Conservation (phyloP, 1,140 invertebrate genomes). For the Drosophila melanica region DNA sequence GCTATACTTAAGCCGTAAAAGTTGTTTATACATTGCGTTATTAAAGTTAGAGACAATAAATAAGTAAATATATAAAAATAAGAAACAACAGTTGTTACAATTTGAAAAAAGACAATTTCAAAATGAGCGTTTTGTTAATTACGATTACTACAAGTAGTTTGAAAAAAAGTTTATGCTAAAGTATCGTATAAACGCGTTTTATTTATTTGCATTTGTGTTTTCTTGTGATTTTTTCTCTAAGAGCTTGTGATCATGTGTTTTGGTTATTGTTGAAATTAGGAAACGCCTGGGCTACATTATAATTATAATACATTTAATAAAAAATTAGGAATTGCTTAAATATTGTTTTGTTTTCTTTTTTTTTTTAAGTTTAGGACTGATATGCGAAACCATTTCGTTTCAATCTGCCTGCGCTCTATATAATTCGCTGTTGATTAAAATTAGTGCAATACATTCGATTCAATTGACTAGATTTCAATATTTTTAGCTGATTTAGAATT, state of each 20-base stretch:
- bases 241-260: conserved; percentile 57
- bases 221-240: conserved; percentile 37
- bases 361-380: conserved; percentile 43
- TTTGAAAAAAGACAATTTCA: conserved; percentile 62
- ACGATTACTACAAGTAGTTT: conserved; percentile 55
- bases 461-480: conserved; percentile 82
- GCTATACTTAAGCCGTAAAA: conserved; percentile 68
- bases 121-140: conserved; percentile 57
- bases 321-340: conserved; percentile 65
- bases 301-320: conserved; percentile 76
- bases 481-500: conserved; percentile 68
- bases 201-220: not conserved
- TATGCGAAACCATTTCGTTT: conserved; percentile 69
- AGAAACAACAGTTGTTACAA: conserved; percentile 76
- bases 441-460: conserved; percentile 80
- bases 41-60: conserved; percentile 80
- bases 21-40: conserved; percentile 72
- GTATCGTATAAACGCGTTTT: conserved; percentile 50
- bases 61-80: conserved; percentile 77
- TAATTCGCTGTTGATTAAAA: conserved; percentile 47
- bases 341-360: conserved; percentile 33
- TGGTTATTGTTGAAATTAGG: conserved; percentile 42
- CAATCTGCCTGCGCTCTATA: conserved; percentile 37
- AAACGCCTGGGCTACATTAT: conserved; percentile 50
- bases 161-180: conserved; percentile 62